Conservation (phyloP, 2,797 vertebrate genomes). For the Alectoris magna region DNA sequence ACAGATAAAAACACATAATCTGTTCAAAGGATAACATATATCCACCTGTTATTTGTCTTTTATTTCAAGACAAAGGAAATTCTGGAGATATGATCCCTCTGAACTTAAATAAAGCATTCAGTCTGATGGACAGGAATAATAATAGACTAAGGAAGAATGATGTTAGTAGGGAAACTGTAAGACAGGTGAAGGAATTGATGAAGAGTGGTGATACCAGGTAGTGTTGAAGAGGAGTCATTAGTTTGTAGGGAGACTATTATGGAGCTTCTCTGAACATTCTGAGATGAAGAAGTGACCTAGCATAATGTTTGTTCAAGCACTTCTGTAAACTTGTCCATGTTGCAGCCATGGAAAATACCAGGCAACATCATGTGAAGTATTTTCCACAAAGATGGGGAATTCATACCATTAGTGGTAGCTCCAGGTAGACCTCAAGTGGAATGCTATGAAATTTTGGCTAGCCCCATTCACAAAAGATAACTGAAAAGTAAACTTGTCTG, state of each 20-base stretch:
- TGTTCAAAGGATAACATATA: background rate
- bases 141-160: background rate
- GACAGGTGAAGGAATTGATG: background rate
- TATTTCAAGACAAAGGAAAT: background rate
- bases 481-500: background rate
- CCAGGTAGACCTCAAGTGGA: background rate
- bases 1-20: background rate
- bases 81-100: background rate
- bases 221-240: background rate
- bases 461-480: background rate
- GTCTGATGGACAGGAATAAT: background rate
- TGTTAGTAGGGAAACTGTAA: background rate
- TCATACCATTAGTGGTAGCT: background rate
- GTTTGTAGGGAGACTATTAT: background rate
- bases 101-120: background rate
- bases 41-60: background rate
- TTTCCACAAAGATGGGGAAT: background rate
- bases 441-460: background rate
- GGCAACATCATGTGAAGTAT: background rate
- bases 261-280: background rate
- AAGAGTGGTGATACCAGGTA: background rate
- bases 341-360: background rate
- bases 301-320: background rate
- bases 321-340: background rate
- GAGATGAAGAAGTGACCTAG: background rate